Evolutionary conservation across 2,113 vertebrate species (phyloP).

Genomic region (Catagonus wagneri): DNA sequence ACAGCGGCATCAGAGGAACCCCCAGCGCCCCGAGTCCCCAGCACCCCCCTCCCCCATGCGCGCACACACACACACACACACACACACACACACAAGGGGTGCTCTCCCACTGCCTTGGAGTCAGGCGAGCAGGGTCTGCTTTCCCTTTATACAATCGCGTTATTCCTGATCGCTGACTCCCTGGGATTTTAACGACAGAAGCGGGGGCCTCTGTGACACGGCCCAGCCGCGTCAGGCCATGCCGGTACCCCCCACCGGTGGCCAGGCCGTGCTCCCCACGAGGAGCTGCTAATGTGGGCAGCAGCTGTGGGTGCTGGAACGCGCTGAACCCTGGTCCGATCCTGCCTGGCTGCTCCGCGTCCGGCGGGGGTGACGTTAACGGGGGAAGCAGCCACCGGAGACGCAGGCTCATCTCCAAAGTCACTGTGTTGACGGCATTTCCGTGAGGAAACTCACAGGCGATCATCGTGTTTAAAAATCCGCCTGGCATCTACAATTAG

Average conservation of each 20-base stretch:
- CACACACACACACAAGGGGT: too few relatives aligned
- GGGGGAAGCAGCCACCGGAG: not conserved
- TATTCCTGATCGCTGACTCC: not conserved
- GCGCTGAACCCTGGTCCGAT: not conserved
- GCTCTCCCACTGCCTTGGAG: not conserved
- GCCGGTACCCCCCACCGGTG: not conserved
- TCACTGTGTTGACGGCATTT: not conserved
- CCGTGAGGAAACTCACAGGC: slow-evolving; percentile 46
- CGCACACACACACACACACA: too few relatives aligned
- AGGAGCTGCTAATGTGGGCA: slow-evolving; percentile 14
- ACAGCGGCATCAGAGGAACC: not conserved
- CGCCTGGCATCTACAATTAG: slow-evolving; percentile 67
- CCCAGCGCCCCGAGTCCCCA: not conserved
- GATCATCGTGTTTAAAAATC: not conserved
- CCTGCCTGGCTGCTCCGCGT: not conserved
- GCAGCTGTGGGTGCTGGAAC: not conserved
- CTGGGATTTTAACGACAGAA: not conserved
- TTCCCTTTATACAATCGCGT: not conserved
- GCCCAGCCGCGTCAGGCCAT: not conserved
- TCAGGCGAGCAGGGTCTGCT: not conserved
- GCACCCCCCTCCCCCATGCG: not conserved
- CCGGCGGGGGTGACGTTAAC: not conserved
- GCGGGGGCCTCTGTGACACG: accelerated
- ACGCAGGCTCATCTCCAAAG: slow-evolving; percentile 18
- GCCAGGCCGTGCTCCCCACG: not conserved